Conservation (phyloP, 1,140 invertebrate genomes). For the Phymorhynchus buccinoides region DNA sequence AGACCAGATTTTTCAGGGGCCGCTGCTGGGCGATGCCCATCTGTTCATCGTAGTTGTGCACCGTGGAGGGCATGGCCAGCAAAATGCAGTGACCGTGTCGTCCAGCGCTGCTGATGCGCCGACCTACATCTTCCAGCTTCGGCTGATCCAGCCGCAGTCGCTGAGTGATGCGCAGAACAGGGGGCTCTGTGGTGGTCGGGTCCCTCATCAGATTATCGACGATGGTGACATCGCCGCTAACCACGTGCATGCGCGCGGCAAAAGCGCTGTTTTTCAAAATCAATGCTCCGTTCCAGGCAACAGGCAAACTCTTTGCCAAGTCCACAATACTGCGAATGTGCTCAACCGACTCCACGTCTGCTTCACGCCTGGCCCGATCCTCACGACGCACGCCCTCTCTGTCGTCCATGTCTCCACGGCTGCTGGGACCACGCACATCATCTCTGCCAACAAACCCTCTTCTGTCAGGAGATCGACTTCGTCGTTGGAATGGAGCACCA, state of each 20-base stretch:
- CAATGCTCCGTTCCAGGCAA: conserved; percentile 93
- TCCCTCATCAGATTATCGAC: conserved; percentile 91
- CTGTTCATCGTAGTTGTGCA: conserved; percentile 67
- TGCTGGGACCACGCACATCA: conserved; percentile 18
- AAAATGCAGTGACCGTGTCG: conserved; percentile 87
- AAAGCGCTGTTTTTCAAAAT: conserved; percentile 97
- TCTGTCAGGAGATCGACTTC: conserved; percentile 51
- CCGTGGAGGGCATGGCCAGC: conserved; percentile 86
- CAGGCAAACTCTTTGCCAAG: conserved; percentile 78
- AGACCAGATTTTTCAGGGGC: conserved; percentile 93
- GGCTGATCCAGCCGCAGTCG: conserved; percentile 91
- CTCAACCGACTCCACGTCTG: conserved; percentile 36
- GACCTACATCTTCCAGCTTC: conserved; percentile 95
- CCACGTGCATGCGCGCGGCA: conserved; percentile 94
- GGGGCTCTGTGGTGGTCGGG: conserved; percentile 76
- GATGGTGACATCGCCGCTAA: conserved; percentile 94
- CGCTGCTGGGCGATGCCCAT: conserved; percentile 83
- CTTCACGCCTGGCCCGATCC: conserved; percentile 18
- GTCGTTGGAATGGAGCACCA: conserved; percentile 16
- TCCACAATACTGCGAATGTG: conserved; percentile 64
- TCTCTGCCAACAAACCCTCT: conserved; percentile 39
- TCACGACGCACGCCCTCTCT: conserved; percentile 23
- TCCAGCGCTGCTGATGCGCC: conserved; percentile 88
- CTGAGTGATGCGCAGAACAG: conserved; percentile 92
- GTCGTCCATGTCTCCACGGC: conserved; percentile 10